Base-by-base conservation (phyloP, 1,140 invertebrate genomes). In the Parasteatoda tepidariorum region DNA sequence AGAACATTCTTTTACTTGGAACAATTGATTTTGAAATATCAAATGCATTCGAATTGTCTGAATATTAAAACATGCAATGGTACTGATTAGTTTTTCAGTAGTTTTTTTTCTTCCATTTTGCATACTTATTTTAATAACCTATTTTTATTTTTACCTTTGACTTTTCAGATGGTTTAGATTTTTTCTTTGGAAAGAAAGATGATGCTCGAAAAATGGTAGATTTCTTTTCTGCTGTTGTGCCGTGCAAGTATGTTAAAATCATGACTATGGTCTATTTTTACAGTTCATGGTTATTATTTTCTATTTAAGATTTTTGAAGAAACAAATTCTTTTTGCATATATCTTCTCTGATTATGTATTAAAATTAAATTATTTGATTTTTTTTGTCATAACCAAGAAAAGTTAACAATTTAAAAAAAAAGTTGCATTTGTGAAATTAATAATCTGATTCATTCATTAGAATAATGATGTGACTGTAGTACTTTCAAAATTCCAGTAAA, bases 1-100 rank as follows among this genome's bases (percentile, higher is more conserved):
- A 99, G 99, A 89, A 99, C 98, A 0, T 96, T 99, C 88, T 99
- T 95, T 88, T 99, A 99, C 88, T 90, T 99, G 87, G 98, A 99
- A 89, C 98, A 99, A 88, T 88, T 99, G 57, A 97, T 99, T 87
- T 90, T 99, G 70, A 99, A 99, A 88, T 94, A 98, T 88, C 95
- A 94, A 87, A 96, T 95, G 18, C 97, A 99, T 89, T 92, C 94
- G 85, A 94, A 97, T 87, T 95, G 97, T 22, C 90, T 98, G 33
- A 96, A 95, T 85, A 98, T 99, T 74, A 99, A 99, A 90, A 94
- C 96, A 28, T 93, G 93, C 87, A 93, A 96, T 91, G 97, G 96
- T 94, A 90, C 90, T 87, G 68, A 26, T 48, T 1, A 48, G 15
- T 26, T 6, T 28, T 28, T 0, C 15, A 22, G 59, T 48, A 11